Evolutionary conservation across 1,140 invertebrate species (phyloP), one percentile per base, ranked within the genome.

Genomic region (Melitaea cinxia): DNA sequence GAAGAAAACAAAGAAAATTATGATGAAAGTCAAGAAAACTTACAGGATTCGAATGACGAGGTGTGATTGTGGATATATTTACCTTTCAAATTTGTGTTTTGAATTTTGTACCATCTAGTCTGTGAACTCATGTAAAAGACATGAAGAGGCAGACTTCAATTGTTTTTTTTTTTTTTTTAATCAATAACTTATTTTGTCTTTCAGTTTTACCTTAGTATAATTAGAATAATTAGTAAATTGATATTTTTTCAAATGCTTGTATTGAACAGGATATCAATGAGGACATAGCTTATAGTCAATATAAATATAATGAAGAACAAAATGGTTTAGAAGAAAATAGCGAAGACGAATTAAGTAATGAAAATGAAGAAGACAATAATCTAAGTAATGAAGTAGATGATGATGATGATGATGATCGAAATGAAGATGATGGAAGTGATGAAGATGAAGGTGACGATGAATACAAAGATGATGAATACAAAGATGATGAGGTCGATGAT

Each of bases 391-490:
- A 93, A 67, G 88, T 93, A 59, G 88, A 93, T 23, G 85, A 91
- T 23, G 80, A 91, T 23, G 80, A 91, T 65, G 78, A 92, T 69
- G 89, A 92, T 26, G 75, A 89, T 49, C 70, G 70, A 21, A 50
- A 72, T n/a, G 55, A 64, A 10, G n/a, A 50, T 59, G 70, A 73
- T 83, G 91, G 2, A 0, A 0, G 93, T 47, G 88, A 92, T 68
- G 83, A 92, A 56, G 90, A 93, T 68, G 89, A 93, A 57, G 88
- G 92, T 71, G 89, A 91, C 35, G 87, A 92, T 77, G 87, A 91
- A 37, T n/a, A 26, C 24, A 6, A 14, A 37, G 12, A 59, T 65
- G 66, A 63, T n/a, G 50, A 59, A 2, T 17, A 56, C 4, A 72
- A 87, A 45, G 73, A 57, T 67, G 68, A 39, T 37, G 21, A 49